Conservation (phyloP, 2,888 invertebrate species). For the Rhingia campestris region DNA sequence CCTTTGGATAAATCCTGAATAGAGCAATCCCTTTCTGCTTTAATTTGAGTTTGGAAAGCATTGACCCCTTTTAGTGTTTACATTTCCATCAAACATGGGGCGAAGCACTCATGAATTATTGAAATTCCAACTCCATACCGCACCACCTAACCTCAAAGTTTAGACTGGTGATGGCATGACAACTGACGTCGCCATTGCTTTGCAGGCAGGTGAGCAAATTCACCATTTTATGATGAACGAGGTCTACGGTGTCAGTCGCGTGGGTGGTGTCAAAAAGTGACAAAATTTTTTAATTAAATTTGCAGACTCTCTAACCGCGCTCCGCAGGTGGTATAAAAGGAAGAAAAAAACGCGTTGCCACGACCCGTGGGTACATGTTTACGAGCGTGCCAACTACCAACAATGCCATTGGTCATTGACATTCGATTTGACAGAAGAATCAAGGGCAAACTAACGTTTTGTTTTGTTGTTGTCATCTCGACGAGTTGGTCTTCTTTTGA, state of each 20-base stretch:
- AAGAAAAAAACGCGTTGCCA: slow-evolving; percentile 20
- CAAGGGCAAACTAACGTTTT: slow-evolving; percentile 51
- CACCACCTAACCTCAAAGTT: slow-evolving; percentile 49
- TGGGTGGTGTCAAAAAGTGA: slow-evolving; percentile 56
- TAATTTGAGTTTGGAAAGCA: slow-evolving; percentile 50
- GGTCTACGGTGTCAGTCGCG: background rate
- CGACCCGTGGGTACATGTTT: background rate
- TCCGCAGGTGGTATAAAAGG: slow-evolving; percentile 2
- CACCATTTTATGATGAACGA: slow-evolving; percentile 10
- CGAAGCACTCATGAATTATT: slow-evolving; percentile 31
- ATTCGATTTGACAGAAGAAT: slow-evolving; percentile 33
- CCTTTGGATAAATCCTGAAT: background rate
- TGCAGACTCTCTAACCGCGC: slow-evolving; percentile 17
- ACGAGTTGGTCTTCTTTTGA: slow-evolving; percentile 24
- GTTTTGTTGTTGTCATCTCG: slow-evolving; percentile 3
- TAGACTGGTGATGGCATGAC: slow-evolving; percentile 22
- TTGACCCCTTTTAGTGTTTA: slow-evolving; percentile 62
- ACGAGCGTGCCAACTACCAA: background rate
- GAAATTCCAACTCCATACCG: slow-evolving; percentile 24
- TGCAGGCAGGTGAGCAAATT: slow-evolving; percentile 44
- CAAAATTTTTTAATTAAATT: slow-evolving; percentile 59
- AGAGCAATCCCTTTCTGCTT: slow-evolving; percentile 34
- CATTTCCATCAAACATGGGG: slow-evolving; percentile 55
- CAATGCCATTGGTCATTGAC: slow-evolving; percentile 61
- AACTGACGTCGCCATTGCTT: background rate